Percentiles rank a stretch among this genome's conserved stretches.
Evolutionary conservation across 2,888 invertebrate species (phyloP).

Genomic region (Thereva nobilitata): DNA sequence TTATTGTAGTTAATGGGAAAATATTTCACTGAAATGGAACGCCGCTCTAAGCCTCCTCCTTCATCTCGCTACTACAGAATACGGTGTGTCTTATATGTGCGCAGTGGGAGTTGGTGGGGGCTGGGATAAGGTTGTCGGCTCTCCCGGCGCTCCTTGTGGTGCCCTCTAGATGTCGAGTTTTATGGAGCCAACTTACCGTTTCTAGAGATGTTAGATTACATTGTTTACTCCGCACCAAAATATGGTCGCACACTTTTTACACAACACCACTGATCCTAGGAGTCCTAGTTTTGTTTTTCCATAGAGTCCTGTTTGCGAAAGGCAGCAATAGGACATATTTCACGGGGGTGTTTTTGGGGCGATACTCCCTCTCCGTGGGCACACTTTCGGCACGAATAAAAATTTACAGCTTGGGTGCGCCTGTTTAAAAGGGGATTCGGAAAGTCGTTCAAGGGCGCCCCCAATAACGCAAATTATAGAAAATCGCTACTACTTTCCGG

Average conservation of each 20-base stretch:
- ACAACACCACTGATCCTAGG: constrained; percentile 18
- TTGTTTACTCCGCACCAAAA: constrained; percentile 38
- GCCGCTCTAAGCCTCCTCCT: background rate
- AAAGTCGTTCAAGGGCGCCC: constrained; percentile 10
- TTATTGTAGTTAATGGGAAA: constrained; percentile 36
- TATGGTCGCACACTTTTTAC: constrained; percentile 22
- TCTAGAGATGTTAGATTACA: constrained; percentile 36
- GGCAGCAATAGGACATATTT: constrained; percentile 9
- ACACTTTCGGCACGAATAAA: constrained; percentile 10
- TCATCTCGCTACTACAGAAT: background rate
- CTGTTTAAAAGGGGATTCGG: constrained; percentile 24
- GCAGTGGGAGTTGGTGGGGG: no score
- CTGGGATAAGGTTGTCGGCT: background rate
- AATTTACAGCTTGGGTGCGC: constrained; percentile 28
- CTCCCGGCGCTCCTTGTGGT: constrained; percentile 2
- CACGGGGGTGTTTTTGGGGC: constrained; percentile 10
- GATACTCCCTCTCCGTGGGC: constrained; percentile 5
- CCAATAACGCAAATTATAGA: constrained; percentile 34
- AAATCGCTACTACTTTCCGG: constrained; percentile 9
- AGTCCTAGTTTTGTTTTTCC: constrained; percentile 16
- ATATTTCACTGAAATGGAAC: constrained; percentile 37
- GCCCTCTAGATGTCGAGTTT: constrained; percentile 14
- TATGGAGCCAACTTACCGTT: constrained; percentile 34
- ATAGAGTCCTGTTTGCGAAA: constrained; percentile 23
- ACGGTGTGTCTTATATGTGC: background rate